phyloP scores from a whole-genome alignment of 2,888 invertebrate genomes.

The Tetheella fluctuosa region DNA sequence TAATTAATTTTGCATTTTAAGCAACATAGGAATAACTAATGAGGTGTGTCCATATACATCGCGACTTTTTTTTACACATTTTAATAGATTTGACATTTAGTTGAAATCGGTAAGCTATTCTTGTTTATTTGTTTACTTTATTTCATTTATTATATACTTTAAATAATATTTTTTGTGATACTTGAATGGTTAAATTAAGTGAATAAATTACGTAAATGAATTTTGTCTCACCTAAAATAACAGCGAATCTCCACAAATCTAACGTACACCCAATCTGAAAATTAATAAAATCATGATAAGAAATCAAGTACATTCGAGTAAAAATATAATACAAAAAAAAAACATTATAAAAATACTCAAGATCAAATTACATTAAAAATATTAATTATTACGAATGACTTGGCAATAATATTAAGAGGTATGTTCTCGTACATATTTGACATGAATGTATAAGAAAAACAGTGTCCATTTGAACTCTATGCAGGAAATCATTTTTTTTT shows the following conservation, averaged over 20 bases:
- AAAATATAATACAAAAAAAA: background rate
- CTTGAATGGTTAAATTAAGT: too few relatives aligned
- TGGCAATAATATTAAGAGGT: too few relatives aligned
- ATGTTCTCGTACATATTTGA: too few relatives aligned
- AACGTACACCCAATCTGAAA: conserved; percentile 3
- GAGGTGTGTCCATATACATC: conserved; percentile 20
- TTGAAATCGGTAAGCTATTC: conserved; percentile 1
- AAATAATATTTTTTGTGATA: background rate
- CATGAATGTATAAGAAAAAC: too few relatives aligned
- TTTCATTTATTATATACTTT: background rate
- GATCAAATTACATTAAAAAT: too few relatives aligned
- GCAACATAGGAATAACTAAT: conserved; percentile 37
- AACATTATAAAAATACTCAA: too few relatives aligned
- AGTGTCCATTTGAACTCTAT: too few relatives aligned
- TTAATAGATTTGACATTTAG: conserved; percentile 34
- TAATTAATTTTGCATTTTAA: conserved; percentile 43
- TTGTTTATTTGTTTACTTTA: conserved; percentile 2
- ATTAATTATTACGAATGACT: too few relatives aligned
- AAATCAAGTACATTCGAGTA: background rate
- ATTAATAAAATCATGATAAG: background rate
- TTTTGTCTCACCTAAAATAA: conserved; percentile 50
- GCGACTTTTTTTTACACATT: conserved; percentile 19
- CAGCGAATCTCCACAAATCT: conserved; percentile 40
- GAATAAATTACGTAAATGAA: background rate
- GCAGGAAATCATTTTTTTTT: too few relatives aligned